Evolutionary conservation across 1,140 invertebrate genomes (phyloP), one percentile per base, ranked within the genome.

Genomic region (Papilio polytes): DNA sequence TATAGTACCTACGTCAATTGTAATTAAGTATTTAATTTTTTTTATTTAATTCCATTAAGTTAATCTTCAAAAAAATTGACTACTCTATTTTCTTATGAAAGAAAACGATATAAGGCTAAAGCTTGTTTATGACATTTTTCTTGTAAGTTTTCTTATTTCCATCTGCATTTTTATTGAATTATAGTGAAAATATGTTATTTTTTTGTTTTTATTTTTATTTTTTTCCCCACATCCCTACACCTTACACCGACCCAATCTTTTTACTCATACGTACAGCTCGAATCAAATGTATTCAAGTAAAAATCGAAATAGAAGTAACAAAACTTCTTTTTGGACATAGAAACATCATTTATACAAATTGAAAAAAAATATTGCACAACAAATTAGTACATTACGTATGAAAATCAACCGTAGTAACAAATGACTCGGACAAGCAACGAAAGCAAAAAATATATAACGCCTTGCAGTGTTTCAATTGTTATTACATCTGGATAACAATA

Each of bases 141-240:
- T 94, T 86, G 94, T 93, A 93, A 92, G 91, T 94, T 91, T 91
- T 89, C 87, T 94, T 92, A 92, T 94, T 92, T 94, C 91, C 93
- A 92, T 93, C 93, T 91, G 92, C 93, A 94, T 94, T 94, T 93
- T 93, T 94, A 93, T 93, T 94, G 91, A 94, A 94, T 92, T 94
- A 94, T 94, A 94, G 91, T 94, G 92, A 94, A 94, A 94, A 94
- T 94, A 94, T 92, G 93, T 94, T 94, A 87, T 89, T 85, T 83
- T 26, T 87, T 86, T 89, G 90, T 80, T 91, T 91, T 92, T 93
- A 90, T 85, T 90, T 94, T 93, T 93, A 89, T 82, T 89, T 90
- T 90, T 83, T 81, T 84, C 22, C 80, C 79, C 51, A n/a, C 78
- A 44, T 74, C 80, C 78, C 51, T 46, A 20, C 59, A 66, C 59